Evolutionary conservation across 2,113 vertebrate species (phyloP), one percentile per base, ranked within the genome.

Genomic region (Pholis gunnellus): DNA sequence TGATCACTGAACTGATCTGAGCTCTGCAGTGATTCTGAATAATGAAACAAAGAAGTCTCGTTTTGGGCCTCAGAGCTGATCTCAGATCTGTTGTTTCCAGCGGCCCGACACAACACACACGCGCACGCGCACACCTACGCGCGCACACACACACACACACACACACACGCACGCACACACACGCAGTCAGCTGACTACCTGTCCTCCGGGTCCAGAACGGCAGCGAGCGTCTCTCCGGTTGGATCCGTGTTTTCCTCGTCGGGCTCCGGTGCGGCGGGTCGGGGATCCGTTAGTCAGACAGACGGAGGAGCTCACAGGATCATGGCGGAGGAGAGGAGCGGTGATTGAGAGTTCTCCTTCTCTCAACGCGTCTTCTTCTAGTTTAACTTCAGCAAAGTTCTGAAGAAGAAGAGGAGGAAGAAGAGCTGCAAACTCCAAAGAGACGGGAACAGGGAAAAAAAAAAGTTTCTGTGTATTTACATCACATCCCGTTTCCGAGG

Each of bases 401-500:
- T 27, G 50, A 44, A 13, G 42, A 44, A 44, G 42, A 44, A 44
- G 15, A 52, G 20, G 50, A 52, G 20, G 20, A 22, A 63, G 87
- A 82, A 77, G 82, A 83, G 85, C 68, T 63, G 86, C 79, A 86
- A 75, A 82, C 79, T 72, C 85, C 86, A 59, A 48, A 57, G 61
- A 79, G 40, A 60, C 25, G 22, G 34, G 17, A 46, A 50, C 9
- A 57, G 70, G 74, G 60, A 80, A 69, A 78, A 38, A 74, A 80
- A 87, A 87, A 90, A 70, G 34, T 79, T 88, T 60, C 82, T 87
- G 81, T 89, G 89, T 92, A 81, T 94, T 93, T 92, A 95, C 94
- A 92, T 95, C 94, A 95, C 93, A 94, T 95, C 94, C 94, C 92
- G 93, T 94, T 94, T 94, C 93, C 89, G 42, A 69, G 72, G 71